Evolutionary conservation across 1,140 invertebrate genomes (phyloP).

Genomic region (Pseudomyrmex pallidus): DNA sequence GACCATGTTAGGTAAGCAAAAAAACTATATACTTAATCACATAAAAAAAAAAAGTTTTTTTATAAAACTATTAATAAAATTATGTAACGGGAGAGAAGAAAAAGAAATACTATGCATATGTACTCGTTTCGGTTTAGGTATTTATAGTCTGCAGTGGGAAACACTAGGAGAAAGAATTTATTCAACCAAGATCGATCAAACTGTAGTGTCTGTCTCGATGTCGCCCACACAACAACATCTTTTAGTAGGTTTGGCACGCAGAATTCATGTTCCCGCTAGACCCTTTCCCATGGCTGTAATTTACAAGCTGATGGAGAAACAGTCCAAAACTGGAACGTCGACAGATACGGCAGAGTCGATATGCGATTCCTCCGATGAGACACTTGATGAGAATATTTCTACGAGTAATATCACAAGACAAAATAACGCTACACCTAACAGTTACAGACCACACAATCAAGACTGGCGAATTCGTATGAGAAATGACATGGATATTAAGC

Average conservation of each 20-base stretch:
- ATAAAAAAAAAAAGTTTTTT: neutral
- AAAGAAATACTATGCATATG: neutral
- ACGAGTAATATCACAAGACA: conserved; percentile 17
- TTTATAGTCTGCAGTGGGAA: conserved; percentile 91
- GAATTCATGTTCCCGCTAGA: conserved; percentile 84
- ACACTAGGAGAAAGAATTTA: conserved; percentile 91
- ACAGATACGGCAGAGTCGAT: conserved; percentile 15
- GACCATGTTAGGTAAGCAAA: conserved; percentile 88
- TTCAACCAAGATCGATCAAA: conserved; percentile 90
- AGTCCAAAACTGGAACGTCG: conserved; percentile 56
- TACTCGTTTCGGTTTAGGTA: conserved; percentile 85
- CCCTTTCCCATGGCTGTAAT: conserved; percentile 89
- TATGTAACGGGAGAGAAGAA: too few relatives aligned
- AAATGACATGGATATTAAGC: conserved; percentile 66
- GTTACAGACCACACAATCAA: conserved; percentile 46
- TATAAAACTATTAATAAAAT: neutral
- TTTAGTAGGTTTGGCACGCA: conserved; percentile 90
- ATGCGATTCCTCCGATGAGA: conserved; percentile 42
- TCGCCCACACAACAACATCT: conserved; percentile 92
- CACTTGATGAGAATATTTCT: conserved; percentile 34
- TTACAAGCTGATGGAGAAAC: conserved; percentile 84
- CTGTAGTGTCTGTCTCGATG: conserved; percentile 93
- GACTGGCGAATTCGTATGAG: conserved; percentile 67
- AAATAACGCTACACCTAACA: conserved; percentile 25
- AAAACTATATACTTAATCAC: neutral